Base-by-base conservation (phyloP, 2,797 vertebrate species). In the Pempheris klunzingeri region DNA sequence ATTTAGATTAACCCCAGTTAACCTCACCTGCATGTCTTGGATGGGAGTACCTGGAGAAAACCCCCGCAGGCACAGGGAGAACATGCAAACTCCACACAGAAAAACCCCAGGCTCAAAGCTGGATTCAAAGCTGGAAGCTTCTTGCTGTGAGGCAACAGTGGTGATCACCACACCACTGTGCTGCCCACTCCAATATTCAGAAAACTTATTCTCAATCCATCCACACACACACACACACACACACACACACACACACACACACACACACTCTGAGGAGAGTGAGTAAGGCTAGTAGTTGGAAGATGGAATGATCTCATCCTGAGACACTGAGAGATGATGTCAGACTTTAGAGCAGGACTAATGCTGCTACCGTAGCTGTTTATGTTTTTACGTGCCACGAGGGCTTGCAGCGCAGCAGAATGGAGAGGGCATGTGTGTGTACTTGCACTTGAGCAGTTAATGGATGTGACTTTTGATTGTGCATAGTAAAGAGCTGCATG, bases 301-400 rank as follows among this genome's bases (percentile, higher is more conserved):
- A 6, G 26, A 71, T 17, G 26, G 46, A 70, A 79, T 93, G 92
- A 94, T 87, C 83, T 93, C 92, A 94, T 92, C 75, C 72, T 88
- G 77, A 88, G 81, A 80, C 41, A 20, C 49, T 15, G 58, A 58
- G 78, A 58, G 78, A 90, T 93, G 93, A 94, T 93, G 92, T 94
- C 93, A 94, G 90, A 89, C 81, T 93, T 67, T 17, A 86, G 69
- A 89, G 81, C 36, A 72, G 62, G 60, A 41, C 80, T 80, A 74
- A 71, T 3, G 24, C 66, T 54, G 73, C 71, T 74, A 12, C 68
- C 71, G 60, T 32, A 78, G 59, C 22, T 85, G 80, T 81, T 88
- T 73, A 68, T 80, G 80, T 81, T 76, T 81, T 58, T 49, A 85
- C 36, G 73, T 76, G 39, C 71, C 88, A 75, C 22, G 57, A 79